These are phyloP conservation scores for Pachliopta kotzebuea DNA, from an alignment of 2,888 invertebrate species.

Conservation along the genomic window DNA sequence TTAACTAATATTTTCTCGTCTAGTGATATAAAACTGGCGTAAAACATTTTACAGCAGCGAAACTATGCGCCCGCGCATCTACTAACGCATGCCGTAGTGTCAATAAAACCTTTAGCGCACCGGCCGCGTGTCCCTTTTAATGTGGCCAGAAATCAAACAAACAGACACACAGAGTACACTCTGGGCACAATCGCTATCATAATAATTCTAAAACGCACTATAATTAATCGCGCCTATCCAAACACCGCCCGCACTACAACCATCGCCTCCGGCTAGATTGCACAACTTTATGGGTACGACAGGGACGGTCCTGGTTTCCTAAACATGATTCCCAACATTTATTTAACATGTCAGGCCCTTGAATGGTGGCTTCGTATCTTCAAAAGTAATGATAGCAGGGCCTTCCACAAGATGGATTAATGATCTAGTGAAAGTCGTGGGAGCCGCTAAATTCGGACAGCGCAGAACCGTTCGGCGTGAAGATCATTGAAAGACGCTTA, in stretches of 20 bases:
- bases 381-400: too few relatives aligned
- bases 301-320: background rate
- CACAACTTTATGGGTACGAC: background rate
- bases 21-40: background rate
- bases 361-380: too few relatives aligned
- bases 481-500: too few relatives aligned
- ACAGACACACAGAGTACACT: constrained; percentile 6
- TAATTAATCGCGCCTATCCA: constrained; percentile 27
- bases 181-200: constrained; percentile 15
- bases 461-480: too few relatives aligned
- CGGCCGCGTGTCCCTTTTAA: background rate
- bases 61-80: background rate
- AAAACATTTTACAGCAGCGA: background rate
- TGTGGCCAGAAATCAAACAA: constrained; percentile 22
- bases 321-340: too few relatives aligned
- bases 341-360: too few relatives aligned
- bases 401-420: too few relatives aligned
- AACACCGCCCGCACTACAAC: constrained; percentile 10
- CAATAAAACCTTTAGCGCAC: background rate
- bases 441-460: too few relatives aligned
- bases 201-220: constrained; percentile 12
- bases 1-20: constrained; percentile 1
- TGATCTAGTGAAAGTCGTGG: too few relatives aligned
- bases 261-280: constrained; percentile 9
- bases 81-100: background rate